Percentiles rank a stretch among this genome's conserved stretches.
These are phyloP conservation scores for Eulithis testata DNA, from an alignment of 2,888 invertebrate species.

Conservation along the genomic window DNA sequence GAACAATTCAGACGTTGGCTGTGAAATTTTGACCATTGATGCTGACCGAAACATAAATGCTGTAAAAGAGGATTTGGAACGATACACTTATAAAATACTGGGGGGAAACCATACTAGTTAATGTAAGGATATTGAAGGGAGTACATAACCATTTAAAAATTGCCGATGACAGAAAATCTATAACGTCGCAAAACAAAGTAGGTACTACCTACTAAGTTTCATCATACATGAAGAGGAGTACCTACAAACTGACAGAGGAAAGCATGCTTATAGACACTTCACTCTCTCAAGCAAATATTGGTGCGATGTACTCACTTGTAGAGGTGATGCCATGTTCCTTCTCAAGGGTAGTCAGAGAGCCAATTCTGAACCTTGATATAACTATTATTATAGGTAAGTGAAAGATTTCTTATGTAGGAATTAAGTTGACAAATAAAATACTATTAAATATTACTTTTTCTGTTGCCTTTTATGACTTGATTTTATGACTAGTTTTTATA, in stretches of 20 bases:
- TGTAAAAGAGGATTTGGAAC: slow-evolving; percentile 70
- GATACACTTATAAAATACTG: slow-evolving; percentile 75
- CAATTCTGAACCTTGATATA: too few species aligned
- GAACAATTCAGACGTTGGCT: slow-evolving; percentile 66
- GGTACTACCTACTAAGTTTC: too few species aligned
- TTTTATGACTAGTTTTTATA: background rate
- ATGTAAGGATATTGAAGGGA: slow-evolving; percentile 3
- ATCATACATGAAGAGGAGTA: too few species aligned
- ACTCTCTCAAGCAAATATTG: too few species aligned
- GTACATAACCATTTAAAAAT: too few species aligned
- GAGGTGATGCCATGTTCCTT: too few species aligned
- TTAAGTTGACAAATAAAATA: slow-evolving; percentile 16
- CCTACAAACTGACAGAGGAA: too few species aligned
- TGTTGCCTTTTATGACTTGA: slow-evolving; percentile 15
- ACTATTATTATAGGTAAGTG: slow-evolving; percentile 12
- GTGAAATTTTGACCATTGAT: slow-evolving; percentile 77
- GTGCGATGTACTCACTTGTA: too few species aligned
- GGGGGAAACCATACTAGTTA: slow-evolving; percentile 78
- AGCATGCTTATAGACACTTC: too few species aligned
- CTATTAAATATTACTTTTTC: slow-evolving; percentile 2
- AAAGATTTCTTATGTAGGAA: background rate
- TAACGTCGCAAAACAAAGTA: too few species aligned
- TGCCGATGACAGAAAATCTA: too few species aligned
- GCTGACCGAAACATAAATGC: slow-evolving; percentile 63
- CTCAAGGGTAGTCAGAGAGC: too few species aligned